Conservation (phyloP, 2,888 invertebrate genomes). For the Proisotoma minuta region DNA sequence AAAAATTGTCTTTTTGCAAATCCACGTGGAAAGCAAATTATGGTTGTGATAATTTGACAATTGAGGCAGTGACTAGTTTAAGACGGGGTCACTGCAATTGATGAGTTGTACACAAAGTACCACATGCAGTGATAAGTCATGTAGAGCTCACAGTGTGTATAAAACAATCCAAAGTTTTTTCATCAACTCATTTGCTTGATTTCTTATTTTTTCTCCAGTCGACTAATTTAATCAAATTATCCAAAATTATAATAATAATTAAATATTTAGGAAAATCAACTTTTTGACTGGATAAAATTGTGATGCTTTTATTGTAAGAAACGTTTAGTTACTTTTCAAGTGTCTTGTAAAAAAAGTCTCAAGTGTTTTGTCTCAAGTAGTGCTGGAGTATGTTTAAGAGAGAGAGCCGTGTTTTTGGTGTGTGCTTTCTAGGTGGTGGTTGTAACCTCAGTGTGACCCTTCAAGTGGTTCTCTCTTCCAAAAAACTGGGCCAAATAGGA, state of each 20-base stretch:
- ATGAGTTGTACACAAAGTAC: too few relatives aligned
- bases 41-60: neutral
- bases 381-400: constrained; percentile 1
- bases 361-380: constrained; percentile 2
- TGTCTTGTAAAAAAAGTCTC: neutral
- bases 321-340: too few relatives aligned
- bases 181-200: too few relatives aligned
- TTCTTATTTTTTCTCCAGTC: too few relatives aligned
- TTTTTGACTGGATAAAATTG: too few relatives aligned
- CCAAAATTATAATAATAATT: too few relatives aligned
- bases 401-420: constrained; percentile 8
- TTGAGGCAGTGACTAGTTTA: constrained; percentile 4
- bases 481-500: constrained; percentile 45
- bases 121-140: constrained; percentile 12
- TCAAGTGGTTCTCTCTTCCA: constrained; percentile 40
- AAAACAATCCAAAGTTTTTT: too few relatives aligned
- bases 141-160: constrained; percentile 12
- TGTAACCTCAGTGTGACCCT: constrained; percentile 40
- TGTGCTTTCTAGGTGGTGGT: constrained; percentile 16
- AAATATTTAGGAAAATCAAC: too few relatives aligned
- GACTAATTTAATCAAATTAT: too few relatives aligned
- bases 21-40: too few relatives aligned
- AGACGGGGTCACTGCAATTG: constrained; percentile 3
- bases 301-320: too few relatives aligned
- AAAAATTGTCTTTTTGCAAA: too few relatives aligned